A percentile compares a stretch with the other conserved stretches of the same genome.
Conservation (phyloP, 2,797 vertebrate genomes). For the Dipus sagitta region DNA sequence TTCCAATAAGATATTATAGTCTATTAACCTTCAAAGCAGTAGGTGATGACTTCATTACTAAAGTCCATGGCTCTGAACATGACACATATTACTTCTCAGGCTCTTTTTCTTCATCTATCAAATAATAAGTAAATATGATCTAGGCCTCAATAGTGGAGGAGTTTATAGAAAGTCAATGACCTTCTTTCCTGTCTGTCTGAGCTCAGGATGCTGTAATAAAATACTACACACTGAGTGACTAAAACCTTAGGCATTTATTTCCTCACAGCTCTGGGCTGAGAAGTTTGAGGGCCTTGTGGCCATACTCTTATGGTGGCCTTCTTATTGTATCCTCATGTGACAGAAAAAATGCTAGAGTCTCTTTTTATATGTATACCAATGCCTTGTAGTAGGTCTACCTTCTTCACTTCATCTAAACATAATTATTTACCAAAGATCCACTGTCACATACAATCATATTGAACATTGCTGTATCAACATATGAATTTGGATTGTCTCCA, state of each 20-base stretch:
- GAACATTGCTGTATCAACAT: neutral
- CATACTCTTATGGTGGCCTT: neutral
- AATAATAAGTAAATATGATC: neutral
- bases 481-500: neutral
- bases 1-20: conserved; percentile 27
- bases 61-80: neutral
- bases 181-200: neutral
- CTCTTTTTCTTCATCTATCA: conserved; percentile 43
- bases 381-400: neutral
- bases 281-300: neutral
- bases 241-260: neutral
- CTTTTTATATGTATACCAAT: neutral
- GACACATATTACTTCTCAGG: neutral
- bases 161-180: neutral
- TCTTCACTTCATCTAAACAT: neutral
- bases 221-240: neutral
- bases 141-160: neutral
- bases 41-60: conserved; percentile 19
- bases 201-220: neutral
- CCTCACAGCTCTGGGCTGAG: neutral
- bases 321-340: neutral
- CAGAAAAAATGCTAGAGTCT: neutral
- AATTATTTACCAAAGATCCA: neutral
- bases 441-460: neutral
- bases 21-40: conserved; percentile 48